A percentile compares a stretch with the other conserved stretches of the same genome.
phyloP scores from a whole-genome alignment of 2,797 vertebrate species.

The Smutsia gigantea region DNA sequence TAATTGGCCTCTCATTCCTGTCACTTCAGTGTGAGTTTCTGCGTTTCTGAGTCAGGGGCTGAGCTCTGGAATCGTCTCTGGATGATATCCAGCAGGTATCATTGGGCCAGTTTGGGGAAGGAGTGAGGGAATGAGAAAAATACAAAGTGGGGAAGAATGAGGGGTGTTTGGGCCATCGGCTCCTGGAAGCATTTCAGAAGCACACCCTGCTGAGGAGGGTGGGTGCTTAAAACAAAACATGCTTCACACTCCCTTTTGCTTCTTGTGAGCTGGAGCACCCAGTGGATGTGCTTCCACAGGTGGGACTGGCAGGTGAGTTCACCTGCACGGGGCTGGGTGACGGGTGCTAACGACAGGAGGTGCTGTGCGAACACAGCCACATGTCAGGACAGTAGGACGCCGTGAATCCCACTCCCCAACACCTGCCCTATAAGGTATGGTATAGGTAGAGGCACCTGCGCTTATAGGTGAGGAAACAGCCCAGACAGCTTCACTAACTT shows the following conservation, averaged over 20 bases:
- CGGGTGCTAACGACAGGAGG: not conserved
- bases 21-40: not conserved
- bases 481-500: not conserved
- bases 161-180: no score
- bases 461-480: not conserved
- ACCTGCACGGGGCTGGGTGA: not conserved
- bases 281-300: not conserved
- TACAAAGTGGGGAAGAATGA: not conserved
- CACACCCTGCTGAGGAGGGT: not conserved
- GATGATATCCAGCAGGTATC: not conserved
- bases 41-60: not conserved
- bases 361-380: fast-evolving
- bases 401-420: not conserved
- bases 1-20: not conserved
- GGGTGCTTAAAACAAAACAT: not conserved
- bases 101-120: no score
- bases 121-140: not conserved
- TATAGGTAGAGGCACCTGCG: not conserved
- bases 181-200: not conserved
- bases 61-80: not conserved
- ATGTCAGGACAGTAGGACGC: not conserved
- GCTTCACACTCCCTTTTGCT: not conserved
- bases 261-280: not conserved
- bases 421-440: not conserved
- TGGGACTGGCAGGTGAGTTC: not conserved